Evolutionary conservation across 1,140 invertebrate species (phyloP).

Genomic region (Lasaia peninsularis): DNA sequence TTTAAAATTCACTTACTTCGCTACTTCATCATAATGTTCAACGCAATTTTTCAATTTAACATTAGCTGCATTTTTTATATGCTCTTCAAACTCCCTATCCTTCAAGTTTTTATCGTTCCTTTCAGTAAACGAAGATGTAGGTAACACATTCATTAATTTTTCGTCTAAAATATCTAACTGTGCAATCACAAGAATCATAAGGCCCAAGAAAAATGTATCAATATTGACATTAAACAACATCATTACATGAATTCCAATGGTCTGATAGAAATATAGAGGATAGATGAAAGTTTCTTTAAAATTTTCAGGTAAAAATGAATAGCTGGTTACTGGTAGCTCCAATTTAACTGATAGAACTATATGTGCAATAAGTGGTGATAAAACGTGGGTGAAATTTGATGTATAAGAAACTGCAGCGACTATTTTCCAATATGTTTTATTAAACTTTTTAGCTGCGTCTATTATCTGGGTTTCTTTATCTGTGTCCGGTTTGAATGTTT

Average conservation of each 20-base stretch:
- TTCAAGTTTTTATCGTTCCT: neutral
- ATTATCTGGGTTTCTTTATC: slow-evolving; percentile 36
- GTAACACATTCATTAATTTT: slow-evolving; percentile 34
- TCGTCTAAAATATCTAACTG: slow-evolving; percentile 51
- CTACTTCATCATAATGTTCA: slow-evolving; percentile 27
- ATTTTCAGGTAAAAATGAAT: slow-evolving; percentile 44
- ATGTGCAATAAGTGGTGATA: slow-evolving; percentile 39
- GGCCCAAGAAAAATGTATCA: slow-evolving; percentile 49
- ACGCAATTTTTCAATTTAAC: slow-evolving; percentile 40
- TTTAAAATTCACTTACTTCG: neutral
- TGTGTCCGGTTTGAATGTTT: slow-evolving; percentile 43
- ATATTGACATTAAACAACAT: slow-evolving; percentile 48
- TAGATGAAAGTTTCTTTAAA: slow-evolving; percentile 36
- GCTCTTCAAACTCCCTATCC: neutral
- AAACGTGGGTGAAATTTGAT: slow-evolving; percentile 38
- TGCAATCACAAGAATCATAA: slow-evolving; percentile 47
- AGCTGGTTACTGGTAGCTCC: slow-evolving; percentile 40
- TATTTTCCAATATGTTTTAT: slow-evolving; percentile 45
- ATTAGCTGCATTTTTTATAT: slow-evolving; percentile 21
- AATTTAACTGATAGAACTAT: slow-evolving; percentile 33
- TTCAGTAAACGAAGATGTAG: slow-evolving; percentile 12
- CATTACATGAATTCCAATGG: slow-evolving; percentile 45
- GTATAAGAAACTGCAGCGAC: slow-evolving; percentile 36
- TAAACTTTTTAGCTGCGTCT: slow-evolving; percentile 42
- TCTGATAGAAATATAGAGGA: slow-evolving; percentile 49